Evolutionary conservation across 2,797 vertebrate genomes (phyloP).

Genomic region (Betta splendens): DNA sequence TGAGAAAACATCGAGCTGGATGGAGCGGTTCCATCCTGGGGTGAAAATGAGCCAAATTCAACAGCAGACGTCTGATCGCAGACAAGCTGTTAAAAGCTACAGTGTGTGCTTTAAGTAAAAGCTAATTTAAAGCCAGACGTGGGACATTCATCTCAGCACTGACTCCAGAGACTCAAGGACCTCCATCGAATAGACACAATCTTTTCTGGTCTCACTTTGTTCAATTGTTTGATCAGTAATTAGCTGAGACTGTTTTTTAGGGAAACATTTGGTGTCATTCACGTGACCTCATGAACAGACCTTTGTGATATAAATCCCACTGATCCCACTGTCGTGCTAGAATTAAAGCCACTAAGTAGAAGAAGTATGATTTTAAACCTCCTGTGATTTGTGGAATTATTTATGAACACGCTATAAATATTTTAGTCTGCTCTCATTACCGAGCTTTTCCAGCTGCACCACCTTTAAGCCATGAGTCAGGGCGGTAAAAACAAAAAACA

Average conservation of each 20-base stretch:
- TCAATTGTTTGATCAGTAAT: conserved; percentile 1
- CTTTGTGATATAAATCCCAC: too few relatives aligned
- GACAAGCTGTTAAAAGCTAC: conserved; percentile 11
- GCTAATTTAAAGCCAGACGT: conserved; percentile 30
- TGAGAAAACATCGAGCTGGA: conserved; percentile 40
- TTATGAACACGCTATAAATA: too few relatives aligned
- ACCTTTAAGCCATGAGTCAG: too few relatives aligned
- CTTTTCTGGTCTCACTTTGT: background rate
- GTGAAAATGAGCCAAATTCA: conserved; percentile 44
- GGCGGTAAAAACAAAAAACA: too few relatives aligned
- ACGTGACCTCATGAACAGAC: too few relatives aligned
- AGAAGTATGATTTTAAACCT: background rate
- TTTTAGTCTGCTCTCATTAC: too few relatives aligned
- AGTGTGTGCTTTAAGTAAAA: conserved; percentile 28
- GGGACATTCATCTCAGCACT: conserved; percentile 29
- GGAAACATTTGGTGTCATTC: too few relatives aligned
- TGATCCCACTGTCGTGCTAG: too few relatives aligned
- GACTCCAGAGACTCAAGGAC: too few relatives aligned
- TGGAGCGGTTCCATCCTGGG: conserved; percentile 10
- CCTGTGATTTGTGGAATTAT: too few relatives aligned
- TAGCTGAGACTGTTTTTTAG: background rate
- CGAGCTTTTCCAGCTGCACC: too few relatives aligned
- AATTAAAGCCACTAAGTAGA: conserved; percentile 23
- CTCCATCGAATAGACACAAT: conserved; percentile 4
- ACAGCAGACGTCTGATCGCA: conserved; percentile 29